Evolutionary conservation across 2,888 invertebrate species (phyloP).

Genomic region (Lithophane socia): DNA sequence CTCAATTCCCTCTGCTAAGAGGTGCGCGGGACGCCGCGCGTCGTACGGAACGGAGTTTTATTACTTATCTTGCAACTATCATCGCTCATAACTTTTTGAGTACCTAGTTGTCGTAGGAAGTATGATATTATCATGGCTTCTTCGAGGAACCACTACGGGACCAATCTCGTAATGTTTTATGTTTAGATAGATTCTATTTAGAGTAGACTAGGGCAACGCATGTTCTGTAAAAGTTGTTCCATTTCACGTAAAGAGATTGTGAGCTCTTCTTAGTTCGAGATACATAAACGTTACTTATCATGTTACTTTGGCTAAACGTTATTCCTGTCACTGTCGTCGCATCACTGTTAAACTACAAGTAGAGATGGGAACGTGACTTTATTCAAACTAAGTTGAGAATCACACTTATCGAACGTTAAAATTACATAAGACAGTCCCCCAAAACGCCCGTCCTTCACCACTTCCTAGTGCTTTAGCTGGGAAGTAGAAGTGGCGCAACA

Average conservation of each 20-base stretch:
- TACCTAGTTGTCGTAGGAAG: not conserved
- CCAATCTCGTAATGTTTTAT: not conserved
- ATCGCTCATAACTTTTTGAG: conserved; percentile 17
- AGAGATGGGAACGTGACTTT: no score
- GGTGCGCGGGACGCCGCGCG: no score
- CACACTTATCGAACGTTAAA: no score
- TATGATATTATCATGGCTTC: not conserved
- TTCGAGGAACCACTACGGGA: not conserved
- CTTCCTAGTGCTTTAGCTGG: no score
- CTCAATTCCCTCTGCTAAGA: not conserved
- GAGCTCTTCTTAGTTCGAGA: not conserved
- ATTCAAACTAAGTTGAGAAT: no score
- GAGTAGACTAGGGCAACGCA: not conserved
- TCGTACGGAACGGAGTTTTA: not conserved
- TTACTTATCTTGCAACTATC: conserved; percentile 7
- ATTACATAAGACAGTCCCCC: no score
- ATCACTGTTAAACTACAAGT: no score
- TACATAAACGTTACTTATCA: no score
- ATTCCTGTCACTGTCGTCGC: no score
- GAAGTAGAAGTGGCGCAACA: no score
- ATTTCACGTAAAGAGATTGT: conserved; percentile 3
- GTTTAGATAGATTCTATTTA: not conserved
- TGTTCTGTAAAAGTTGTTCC: not conserved
- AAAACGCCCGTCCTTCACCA: no score
- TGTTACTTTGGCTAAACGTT: no score